Percentiles rank a stretch among this genome's conserved stretches.
These are phyloP conservation scores for Lycia hirtaria DNA, from an alignment of 2,888 invertebrate species.

Conservation along the genomic window DNA sequence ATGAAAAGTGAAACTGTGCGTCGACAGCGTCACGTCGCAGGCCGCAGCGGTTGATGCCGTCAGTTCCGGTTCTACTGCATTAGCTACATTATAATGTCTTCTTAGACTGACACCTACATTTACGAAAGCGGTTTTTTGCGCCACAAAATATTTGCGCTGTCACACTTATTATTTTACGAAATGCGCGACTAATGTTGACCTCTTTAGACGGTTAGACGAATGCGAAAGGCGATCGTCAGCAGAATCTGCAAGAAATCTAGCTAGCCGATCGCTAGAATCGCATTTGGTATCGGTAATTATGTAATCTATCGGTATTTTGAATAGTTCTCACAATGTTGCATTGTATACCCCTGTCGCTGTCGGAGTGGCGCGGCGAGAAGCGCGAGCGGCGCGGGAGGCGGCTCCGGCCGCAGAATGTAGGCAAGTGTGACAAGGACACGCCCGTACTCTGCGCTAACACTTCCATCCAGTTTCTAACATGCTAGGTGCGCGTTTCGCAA, in stretches of 20 bases:
- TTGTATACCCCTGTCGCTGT: constrained; percentile 74
- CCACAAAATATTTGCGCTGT: constrained; percentile 29
- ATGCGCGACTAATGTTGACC: constrained; percentile 4
- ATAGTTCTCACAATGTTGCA: constrained; percentile 71
- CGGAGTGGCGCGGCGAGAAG: constrained; percentile 55
- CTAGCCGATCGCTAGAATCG: constrained; percentile 31
- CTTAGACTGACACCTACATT: constrained; percentile 34
- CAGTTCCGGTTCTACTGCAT: constrained; percentile 76
- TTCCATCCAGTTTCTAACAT: constrained; percentile 85
- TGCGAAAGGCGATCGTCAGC: background rate
- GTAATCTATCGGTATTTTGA: constrained; percentile 63
- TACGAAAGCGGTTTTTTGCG: constrained; percentile 45
- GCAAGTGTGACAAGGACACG: constrained; percentile 86
- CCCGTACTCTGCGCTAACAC: constrained; percentile 82
- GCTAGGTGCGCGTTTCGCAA: constrained; percentile 81
- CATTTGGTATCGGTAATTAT: constrained; percentile 46
- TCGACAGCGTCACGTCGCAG: constrained; percentile 73
- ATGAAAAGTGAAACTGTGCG: constrained; percentile 83
- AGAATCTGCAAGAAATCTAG: constrained; percentile 14
- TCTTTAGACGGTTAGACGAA: constrained; percentile 3
- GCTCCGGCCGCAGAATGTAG: constrained; percentile 80
- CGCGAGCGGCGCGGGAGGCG: constrained; percentile 64
- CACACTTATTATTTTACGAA: constrained; percentile 30
- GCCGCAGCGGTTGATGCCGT: constrained; percentile 68
- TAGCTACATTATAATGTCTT: constrained; percentile 53